Evolutionary conservation across 2,113 vertebrate genomes (phyloP).

Genomic region (Malurus elegans): DNA sequence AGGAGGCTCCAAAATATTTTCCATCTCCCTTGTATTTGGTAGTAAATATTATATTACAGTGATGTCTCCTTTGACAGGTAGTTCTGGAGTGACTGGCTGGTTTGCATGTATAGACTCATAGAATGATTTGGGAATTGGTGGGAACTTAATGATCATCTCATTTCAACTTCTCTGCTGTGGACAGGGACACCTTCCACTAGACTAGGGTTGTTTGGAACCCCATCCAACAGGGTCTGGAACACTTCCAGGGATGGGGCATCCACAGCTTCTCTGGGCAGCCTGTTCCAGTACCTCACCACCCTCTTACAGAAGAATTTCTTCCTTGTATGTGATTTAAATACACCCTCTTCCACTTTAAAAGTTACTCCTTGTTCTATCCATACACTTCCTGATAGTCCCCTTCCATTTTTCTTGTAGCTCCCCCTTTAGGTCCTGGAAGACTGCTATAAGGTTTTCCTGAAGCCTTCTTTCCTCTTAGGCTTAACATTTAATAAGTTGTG

Average conservation of each 20-base stretch:
- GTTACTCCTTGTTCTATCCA: background rate
- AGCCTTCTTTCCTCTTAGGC: background rate
- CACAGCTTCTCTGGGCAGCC: background rate
- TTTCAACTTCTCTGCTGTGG: background rate
- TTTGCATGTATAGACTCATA: background rate
- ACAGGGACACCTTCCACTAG: background rate
- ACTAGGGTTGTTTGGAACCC: background rate
- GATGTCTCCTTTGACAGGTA: background rate
- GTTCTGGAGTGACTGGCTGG: background rate
- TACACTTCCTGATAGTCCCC: fast-evolving
- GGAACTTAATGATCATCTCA: background rate
- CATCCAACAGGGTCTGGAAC: background rate
- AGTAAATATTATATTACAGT: background rate
- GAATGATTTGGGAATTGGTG: background rate
- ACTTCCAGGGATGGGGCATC: background rate
- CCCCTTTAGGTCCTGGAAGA: background rate
- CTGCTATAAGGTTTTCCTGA: background rate
- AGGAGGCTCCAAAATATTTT: background rate
- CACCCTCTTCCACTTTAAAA: background rate
- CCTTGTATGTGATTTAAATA: background rate
- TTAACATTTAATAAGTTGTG: background rate
- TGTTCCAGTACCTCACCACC: background rate
- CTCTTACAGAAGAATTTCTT: background rate
- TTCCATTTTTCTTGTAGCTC: background rate
- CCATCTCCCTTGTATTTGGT: background rate